phyloP scores from a whole-genome alignment of 2,888 invertebrate species.

The Trilocha varians region DNA sequence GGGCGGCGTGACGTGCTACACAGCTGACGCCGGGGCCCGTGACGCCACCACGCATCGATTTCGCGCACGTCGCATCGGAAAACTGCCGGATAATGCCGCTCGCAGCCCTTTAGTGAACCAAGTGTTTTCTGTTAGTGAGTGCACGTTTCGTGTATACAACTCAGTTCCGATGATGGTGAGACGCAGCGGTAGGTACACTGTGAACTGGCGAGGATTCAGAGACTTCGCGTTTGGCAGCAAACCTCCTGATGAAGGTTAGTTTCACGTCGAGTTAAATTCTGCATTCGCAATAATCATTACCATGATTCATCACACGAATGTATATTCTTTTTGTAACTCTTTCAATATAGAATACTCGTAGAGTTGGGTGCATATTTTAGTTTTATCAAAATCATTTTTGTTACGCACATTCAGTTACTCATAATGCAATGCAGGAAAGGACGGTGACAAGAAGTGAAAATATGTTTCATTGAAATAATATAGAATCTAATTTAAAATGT shows the following conservation, averaged over 20 bases:
- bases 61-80: slow-evolving; percentile 35
- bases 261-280: slow-evolving; percentile 13
- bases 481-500: too few species aligned
- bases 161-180: slow-evolving; percentile 59
- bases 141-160: slow-evolving; percentile 19
- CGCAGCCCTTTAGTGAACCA: slow-evolving; percentile 27
- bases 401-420: too few species aligned
- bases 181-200: slow-evolving; percentile 68
- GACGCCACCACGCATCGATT: slow-evolving; percentile 51
- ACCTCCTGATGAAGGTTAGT: slow-evolving; percentile 65
- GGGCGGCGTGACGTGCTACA: slow-evolving; percentile 48
- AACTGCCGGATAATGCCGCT: slow-evolving; percentile 29
- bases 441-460: too few species aligned
- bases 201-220: slow-evolving; percentile 67
- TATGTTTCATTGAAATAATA: too few species aligned
- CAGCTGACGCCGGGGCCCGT: slow-evolving; percentile 59
- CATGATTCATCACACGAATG: too few species aligned
- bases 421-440: too few species aligned
- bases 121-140: slow-evolving; percentile 21
- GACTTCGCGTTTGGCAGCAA: slow-evolving; percentile 62
- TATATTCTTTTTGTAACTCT: too few species aligned
- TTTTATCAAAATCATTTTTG: too few species aligned
- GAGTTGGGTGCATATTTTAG: too few species aligned
- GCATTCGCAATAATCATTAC: too few species aligned
- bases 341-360: too few species aligned